Conservation (phyloP, 2,888 invertebrate species). For the Dione juno region DNA sequence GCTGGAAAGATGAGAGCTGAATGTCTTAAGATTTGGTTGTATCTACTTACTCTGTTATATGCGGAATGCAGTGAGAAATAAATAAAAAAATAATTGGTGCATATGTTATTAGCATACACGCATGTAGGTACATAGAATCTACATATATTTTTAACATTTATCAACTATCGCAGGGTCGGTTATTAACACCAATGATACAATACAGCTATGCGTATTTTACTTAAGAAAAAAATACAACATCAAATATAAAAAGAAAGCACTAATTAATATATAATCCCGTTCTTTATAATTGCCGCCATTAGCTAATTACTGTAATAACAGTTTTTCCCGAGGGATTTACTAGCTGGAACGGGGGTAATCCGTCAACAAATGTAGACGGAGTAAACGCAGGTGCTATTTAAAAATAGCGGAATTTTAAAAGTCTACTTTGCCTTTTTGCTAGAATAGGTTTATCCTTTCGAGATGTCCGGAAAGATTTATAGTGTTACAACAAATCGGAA, state of each 20-base stretch:
- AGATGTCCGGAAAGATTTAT: slow-evolving; percentile 19
- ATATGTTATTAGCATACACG: no score
- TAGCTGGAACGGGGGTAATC: slow-evolving; percentile 13
- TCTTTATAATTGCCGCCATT: slow-evolving; percentile 35
- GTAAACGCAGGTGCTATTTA: slow-evolving; percentile 23
- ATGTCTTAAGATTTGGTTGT: no score
- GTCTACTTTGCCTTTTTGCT: background rate
- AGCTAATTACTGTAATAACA: slow-evolving; percentile 28
- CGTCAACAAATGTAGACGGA: slow-evolving; percentile 24
- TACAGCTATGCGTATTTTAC: no score
- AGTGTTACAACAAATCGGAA: background rate
- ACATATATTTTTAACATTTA: no score
- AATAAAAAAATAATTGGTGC: no score
- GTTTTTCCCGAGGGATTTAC: slow-evolving; percentile 20
- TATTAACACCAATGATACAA: no score
- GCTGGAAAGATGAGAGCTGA: no score
- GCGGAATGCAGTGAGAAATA: no score
- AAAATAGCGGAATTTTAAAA: slow-evolving; percentile 27
- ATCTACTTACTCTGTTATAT: no score
- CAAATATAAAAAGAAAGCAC: slow-evolving; percentile 54
- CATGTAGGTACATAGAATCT: no score
- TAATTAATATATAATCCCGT: slow-evolving; percentile 58
- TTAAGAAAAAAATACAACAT: slow-evolving; percentile 35
- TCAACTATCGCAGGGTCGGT: no score
- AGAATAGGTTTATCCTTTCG: slow-evolving; percentile 12